Evolutionary conservation across 2,797 vertebrate species (phyloP).

Genomic region (Anisognathus igniventris): DNA sequence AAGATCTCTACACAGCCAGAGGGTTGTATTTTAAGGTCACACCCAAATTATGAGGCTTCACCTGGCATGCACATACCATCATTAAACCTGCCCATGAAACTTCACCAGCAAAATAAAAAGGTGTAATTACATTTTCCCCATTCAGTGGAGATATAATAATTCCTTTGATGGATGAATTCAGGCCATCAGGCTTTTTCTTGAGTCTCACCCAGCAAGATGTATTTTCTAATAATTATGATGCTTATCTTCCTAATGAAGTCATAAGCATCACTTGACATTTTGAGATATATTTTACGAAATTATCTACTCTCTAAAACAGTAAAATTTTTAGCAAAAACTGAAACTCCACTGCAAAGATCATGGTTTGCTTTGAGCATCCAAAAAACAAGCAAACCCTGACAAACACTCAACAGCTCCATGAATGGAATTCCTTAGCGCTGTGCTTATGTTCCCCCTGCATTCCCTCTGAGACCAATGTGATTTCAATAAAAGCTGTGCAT

Average conservation of each 20-base stretch:
- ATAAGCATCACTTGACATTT: not conserved
- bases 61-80: slow-evolving; percentile 36
- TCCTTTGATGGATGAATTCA: slow-evolving; percentile 49
- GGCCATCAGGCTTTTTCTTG: not conserved
- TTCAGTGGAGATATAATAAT: slow-evolving; percentile 53
- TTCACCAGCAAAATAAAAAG: slow-evolving; percentile 52
- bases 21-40: slow-evolving; percentile 63
- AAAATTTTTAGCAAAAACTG: not conserved
- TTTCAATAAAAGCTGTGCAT: slow-evolving; percentile 35
- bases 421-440: slow-evolving; percentile 26
- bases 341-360: not conserved
- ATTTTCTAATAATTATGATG: slow-evolving; percentile 20
- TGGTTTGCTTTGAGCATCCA: not conserved
- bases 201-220: slow-evolving; percentile 30
- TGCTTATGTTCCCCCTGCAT: not conserved
- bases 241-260: slow-evolving; percentile 24
- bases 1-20: slow-evolving; percentile 57
- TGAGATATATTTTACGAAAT: not conserved
- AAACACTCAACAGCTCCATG: not conserved
- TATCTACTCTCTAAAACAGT: not conserved
- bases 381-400: not conserved
- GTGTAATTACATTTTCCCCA: slow-evolving; percentile 47
- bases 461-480: slow-evolving; percentile 10
- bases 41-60: slow-evolving; percentile 57
- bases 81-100: slow-evolving; percentile 56